Evolutionary conservation across 1,140 invertebrate genomes (phyloP).

Genomic region (Nymphalis io): DNA sequence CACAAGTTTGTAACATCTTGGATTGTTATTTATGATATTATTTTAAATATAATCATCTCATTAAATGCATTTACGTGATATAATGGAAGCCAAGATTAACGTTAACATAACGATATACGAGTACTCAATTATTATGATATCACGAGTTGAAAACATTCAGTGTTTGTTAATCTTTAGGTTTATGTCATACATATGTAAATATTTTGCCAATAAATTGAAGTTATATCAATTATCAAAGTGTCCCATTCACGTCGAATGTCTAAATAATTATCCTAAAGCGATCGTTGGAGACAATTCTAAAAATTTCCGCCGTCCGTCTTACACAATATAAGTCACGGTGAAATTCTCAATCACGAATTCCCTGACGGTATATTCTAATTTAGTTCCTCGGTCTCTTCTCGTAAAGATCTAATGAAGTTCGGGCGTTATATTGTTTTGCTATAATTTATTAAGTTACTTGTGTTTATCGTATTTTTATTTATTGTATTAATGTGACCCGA

Average conservation of each 20-base stretch:
- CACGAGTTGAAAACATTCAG: too few species aligned
- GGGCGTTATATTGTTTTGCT: neutral
- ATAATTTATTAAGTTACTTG: neutral
- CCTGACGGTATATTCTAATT: conserved; percentile 9
- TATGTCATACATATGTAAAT: too few species aligned
- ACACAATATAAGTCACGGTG: neutral
- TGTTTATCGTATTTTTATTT: neutral
- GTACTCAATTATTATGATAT: too few species aligned
- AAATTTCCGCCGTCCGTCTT: conserved; percentile 2
- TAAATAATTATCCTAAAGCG: neutral
- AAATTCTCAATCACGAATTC: conserved; percentile 13
- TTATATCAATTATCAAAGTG: conserved; percentile 9
- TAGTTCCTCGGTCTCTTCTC: neutral
- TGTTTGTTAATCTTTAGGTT: too few species aligned
- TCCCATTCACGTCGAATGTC: conserved; percentile 1
- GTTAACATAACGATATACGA: too few species aligned
- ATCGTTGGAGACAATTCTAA: conserved; percentile 14
- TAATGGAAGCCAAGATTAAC: too few species aligned
- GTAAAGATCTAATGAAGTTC: neutral
- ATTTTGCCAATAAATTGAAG: neutral
- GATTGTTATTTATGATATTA: too few species aligned
- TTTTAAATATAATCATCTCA: too few species aligned
- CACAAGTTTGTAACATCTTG: too few species aligned
- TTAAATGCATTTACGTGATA: too few species aligned
- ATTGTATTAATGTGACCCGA: neutral